Base-by-base conservation (phyloP, 1,140 invertebrate species). In the Aphaenogaster floridana region DNA sequence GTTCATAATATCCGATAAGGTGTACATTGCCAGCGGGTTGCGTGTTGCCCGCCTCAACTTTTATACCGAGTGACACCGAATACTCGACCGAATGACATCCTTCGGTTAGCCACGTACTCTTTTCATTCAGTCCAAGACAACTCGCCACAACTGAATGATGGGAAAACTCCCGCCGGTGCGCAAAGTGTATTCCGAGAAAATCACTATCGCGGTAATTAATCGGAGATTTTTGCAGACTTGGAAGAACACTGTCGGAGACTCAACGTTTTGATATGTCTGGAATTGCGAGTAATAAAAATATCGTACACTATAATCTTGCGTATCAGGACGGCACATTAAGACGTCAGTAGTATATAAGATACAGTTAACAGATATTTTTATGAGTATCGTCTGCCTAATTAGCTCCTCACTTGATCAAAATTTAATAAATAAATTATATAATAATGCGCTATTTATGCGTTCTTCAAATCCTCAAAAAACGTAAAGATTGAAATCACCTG, bases 21-120 rank as follows among this genome's bases (percentile, higher is more conserved):
- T 42, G 21, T 57, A 69, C 28, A 84, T 88, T 34, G 52, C 21
- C 17, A 52, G 6, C 21, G 28, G 34, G n/a, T 36, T 54, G 78
- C 50, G 57, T 63, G 50, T 17, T 87, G 11, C 50, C 59, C n/a
- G 59, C 34, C 34, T 9, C 28, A 7, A 59, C 21, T 80, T 72
- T 69, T 48, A 85, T 36, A 68, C 28, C 61, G 42, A 66, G 45
- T 48, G 66, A 74, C 85, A 59, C 52, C 39, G n/a, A 50, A 64
- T 69, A 83, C 8, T 28, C 81, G 50, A 52, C 57, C 68, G 85
- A 87, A 52, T 83, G 79, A 54, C 52, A 84, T 59, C 61, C 21
- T 88, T 89, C 9, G 57, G n/a, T 36, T n/a, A 48, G 11, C 17
- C 36, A 6, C 17, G 48, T 50, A 39, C 11, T 72, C 42, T 72